Evolutionary conservation across 2,888 invertebrate species (phyloP), one percentile per base, ranked within the genome.

Genomic region (Amitus sp.): DNA sequence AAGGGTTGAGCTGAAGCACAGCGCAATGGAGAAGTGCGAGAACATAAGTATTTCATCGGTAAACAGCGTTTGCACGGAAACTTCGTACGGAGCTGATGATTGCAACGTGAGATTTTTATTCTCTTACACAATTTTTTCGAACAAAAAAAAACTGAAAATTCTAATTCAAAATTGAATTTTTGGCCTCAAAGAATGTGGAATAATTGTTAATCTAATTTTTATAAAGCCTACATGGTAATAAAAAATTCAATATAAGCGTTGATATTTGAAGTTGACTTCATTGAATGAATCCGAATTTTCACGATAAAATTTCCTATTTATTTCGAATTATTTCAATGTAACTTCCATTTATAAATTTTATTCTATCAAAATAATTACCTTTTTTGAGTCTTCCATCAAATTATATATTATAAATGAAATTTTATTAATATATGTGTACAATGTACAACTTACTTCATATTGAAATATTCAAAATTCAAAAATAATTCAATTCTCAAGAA

Each of bases 41-140:
- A 94, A 94, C 78, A 88, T 92, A 57, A 94, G 93, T 77, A 93
- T 94, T 68, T 89, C 92, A 2, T 91, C 90, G 23, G 89, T 90
- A 2, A 94, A 94, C 75, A 91, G 92, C 68, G 86, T 94, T 69
- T 94, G 94, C 77, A 91, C 93, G 4, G 94, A 94, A 73, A 88
- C 93, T 1, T 85, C 90, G 15, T 91, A 90, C 75, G 90, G 91
- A 66, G 89, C 89, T 71, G 90, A 92, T 70, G 93, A 93, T 80
- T 94, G 94, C 79, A 90, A 90, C 82, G 94, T 94, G 84, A 90
- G 91, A 50, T 42, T 33, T n/a, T n/a, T n/a, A n/a, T n/a, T n/a
- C n/a, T n/a, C n/a, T n/a, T n/a, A n/a, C n/a, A n/a, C n/a, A n/a
- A n/a, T n/a, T n/a, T n/a, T n/a, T n/a, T n/a, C n/a, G n/a, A n/a